phyloP scores from a whole-genome alignment of 2,113 vertebrate genomes.

The Phalacrocorax brasilianus region DNA sequence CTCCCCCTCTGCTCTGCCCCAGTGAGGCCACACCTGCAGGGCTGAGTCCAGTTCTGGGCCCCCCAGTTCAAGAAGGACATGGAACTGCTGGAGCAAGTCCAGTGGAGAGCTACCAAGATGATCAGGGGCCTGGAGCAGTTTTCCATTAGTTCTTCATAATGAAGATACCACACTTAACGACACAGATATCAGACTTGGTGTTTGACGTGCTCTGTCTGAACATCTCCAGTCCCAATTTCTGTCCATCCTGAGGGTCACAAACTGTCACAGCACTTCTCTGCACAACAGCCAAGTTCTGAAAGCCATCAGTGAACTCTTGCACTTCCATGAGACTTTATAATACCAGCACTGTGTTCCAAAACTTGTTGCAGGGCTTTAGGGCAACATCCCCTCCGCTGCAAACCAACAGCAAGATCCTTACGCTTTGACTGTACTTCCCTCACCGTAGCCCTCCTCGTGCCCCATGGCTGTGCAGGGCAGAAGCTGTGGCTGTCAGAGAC shows the following conservation, averaged over 20 bases:
- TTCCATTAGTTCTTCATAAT: background rate
- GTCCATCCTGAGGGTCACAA: background rate
- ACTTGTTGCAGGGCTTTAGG: background rate
- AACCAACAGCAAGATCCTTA: background rate
- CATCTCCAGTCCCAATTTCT: background rate
- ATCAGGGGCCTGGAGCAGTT: too few relatives aligned
- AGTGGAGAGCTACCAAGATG: too few relatives aligned
- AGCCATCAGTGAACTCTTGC: background rate
- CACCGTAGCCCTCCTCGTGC: background rate
- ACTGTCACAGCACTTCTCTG: background rate
- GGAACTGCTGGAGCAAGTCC: too few relatives aligned
- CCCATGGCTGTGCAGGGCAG: background rate
- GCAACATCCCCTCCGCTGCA: background rate
- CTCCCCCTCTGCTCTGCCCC: too few relatives aligned
- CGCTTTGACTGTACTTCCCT: background rate
- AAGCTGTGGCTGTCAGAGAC: background rate
- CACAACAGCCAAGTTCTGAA: background rate
- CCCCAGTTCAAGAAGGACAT: too few relatives aligned
- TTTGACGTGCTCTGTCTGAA: background rate
- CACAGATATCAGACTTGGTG: background rate
- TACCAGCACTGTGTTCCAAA: background rate
- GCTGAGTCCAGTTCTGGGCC: too few relatives aligned
- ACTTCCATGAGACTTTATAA: background rate
- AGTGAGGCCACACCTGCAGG: too few relatives aligned
- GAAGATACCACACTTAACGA: background rate